Evolutionary conservation across 2,888 invertebrate genomes (phyloP).

Genomic region (Himalopsyche anomala): DNA sequence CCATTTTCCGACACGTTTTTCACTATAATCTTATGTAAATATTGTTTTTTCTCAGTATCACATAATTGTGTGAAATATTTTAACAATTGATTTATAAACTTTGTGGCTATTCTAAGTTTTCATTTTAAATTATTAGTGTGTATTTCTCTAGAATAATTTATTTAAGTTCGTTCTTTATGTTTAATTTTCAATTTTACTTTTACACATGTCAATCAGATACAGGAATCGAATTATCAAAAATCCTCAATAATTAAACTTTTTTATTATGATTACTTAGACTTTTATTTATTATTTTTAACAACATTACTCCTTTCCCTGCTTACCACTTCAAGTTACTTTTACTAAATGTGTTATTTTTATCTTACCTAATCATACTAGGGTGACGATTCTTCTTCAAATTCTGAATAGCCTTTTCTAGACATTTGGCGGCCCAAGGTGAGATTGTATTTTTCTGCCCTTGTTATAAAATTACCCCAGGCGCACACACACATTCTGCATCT

Average conservation of each 20-base stretch:
- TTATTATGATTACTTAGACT: constrained; percentile 3
- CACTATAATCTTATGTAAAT: neutral
- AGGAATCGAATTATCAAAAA: neutral
- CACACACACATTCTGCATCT: no score
- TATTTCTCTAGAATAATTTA: constrained; percentile 20
- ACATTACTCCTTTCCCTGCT: neutral
- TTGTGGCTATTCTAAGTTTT: neutral
- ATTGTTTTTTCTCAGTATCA: neutral
- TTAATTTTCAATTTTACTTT: neutral
- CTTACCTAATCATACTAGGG: no score
- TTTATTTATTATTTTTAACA: constrained; percentile 8
- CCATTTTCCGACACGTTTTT: constrained; percentile 4
- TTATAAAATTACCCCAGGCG: no score
- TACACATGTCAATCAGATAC: neutral
- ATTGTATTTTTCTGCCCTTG: no score
- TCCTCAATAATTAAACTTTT: constrained; percentile 8
- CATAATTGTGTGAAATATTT: neutral
- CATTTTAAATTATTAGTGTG: neutral
- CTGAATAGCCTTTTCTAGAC: no score
- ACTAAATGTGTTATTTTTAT: no score
- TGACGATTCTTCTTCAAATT: no score
- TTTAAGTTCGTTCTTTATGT: constrained; percentile 38
- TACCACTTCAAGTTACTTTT: neutral
- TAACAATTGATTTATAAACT: neutral
- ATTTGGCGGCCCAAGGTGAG: no score